Percentiles rank a stretch among this genome's conserved stretches.
Evolutionary conservation across 1,140 invertebrate species (phyloP).

Genomic region (Magallana angulata): DNA sequence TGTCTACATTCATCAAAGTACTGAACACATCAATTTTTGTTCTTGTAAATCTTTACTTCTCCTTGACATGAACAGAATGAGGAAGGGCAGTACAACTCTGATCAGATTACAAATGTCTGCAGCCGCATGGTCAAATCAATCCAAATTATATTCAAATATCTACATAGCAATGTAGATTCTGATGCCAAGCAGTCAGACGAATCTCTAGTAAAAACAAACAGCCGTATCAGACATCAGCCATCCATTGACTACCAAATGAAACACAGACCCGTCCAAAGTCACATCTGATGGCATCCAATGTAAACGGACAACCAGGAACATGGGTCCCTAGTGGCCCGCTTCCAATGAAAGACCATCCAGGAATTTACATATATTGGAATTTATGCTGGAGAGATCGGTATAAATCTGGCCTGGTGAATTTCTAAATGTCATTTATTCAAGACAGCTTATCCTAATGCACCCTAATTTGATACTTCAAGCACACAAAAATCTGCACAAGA

Average conservation of each 20-base stretch:
- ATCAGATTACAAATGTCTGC: neutral
- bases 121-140: neutral
- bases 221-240: neutral
- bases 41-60: neutral
- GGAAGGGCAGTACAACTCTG: too few species aligned
- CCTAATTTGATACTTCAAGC: neutral
- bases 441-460: neutral
- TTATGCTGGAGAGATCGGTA: neutral
- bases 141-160: neutral
- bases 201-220: constrained; percentile 22
- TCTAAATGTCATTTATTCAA: constrained; percentile 15
- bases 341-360: constrained; percentile 13
- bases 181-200: neutral
- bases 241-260: constrained; percentile 31
- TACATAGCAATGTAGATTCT: neutral
- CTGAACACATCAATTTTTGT: neutral
- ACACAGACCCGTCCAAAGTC: neutral
- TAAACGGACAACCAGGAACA: neutral
- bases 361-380: constrained; percentile 30
- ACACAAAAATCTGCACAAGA: neutral
- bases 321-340: neutral
- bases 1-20: too few species aligned
- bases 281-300: constrained; percentile 14
- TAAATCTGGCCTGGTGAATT: neutral
- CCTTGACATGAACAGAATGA: neutral